Base-by-base conservation (phyloP, 2,888 invertebrate genomes). In the Drosophila stalkeri region DNA sequence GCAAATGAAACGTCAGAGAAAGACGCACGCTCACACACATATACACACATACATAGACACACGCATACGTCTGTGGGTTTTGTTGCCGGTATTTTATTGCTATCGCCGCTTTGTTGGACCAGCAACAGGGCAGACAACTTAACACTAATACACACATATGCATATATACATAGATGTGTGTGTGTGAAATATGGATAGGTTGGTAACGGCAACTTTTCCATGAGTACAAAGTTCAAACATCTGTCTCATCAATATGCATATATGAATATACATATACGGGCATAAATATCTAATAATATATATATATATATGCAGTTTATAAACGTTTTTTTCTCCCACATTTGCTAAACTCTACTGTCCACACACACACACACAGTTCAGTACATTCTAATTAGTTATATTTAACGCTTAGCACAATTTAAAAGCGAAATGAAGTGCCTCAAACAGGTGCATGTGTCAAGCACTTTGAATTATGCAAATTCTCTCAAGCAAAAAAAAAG, bases 61-160 rank as follows among this genome's bases (percentile, higher is more conserved):
- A 18, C 43, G 27, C 27, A 27, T 27, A 9, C 12, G 46, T 27
- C 14, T 49, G 27, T 49, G 9, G 49, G n/a, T 49, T 54, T 55
- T 61, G 60, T 52, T 75, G 76, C 75, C 70, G 76, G 76, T 55
- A 70, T 75, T 75, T 75, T 61, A 64, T 67, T 31, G 51, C 33
- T 49, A 18, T 54, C 52, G 14, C 5, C 27, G 39, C 49, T 49
- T 49, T 49, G 49, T 49, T 31, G 27, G 9, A 41, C 16, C 41
- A 59, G 62, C 67, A 41, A 67, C 63, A 64, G 67, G 63, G 33
- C 51, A 65, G 65, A 66, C 70, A 63, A 75, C 76, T 69, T 75
- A 75, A 61, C 69, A 74, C 73, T 49, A 51, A 41, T 27, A 6
- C 44, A 47, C 31, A 35, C 23, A 47, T 14, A 20, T 33, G 41